Conservation (phyloP, 2,888 invertebrate species). For the Yponomeuta sedellus region DNA sequence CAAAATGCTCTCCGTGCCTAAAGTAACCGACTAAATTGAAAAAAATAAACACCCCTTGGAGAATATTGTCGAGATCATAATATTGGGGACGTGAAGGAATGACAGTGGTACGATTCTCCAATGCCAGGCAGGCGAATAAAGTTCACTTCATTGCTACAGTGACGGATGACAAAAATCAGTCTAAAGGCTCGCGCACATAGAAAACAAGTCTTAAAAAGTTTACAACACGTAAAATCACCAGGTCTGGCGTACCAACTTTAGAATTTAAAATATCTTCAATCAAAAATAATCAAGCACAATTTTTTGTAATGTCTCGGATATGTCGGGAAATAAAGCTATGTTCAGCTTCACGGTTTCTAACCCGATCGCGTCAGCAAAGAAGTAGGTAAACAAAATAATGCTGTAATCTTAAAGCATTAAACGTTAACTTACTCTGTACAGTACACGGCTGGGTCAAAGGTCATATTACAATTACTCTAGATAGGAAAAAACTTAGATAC, state of each 20-base stretch:
- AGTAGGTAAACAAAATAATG: neutral
- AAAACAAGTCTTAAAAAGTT: conserved; percentile 4
- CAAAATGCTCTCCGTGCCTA: neutral
- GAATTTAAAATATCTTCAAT: neutral
- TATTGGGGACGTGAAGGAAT: neutral
- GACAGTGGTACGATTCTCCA: neutral
- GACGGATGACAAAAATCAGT: neutral
- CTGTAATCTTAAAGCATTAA: conserved; percentile 12
- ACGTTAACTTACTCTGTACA: conserved; percentile 9
- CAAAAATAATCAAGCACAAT: neutral
- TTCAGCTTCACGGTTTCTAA: neutral
- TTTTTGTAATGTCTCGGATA: neutral
- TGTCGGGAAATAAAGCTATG: neutral
- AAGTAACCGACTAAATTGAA: neutral
- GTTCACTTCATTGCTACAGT: neutral
- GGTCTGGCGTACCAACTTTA: neutral
- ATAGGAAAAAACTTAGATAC: conserved; percentile 4
- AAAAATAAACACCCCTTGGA: neutral
- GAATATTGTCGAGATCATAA: neutral
- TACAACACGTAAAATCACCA: neutral
- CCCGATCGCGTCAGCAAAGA: neutral
- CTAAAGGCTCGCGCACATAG: neutral
- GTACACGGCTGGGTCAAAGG: conserved; percentile 15
- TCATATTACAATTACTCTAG: neutral
- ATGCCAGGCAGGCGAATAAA: neutral